Evolutionary conservation across 2,113 vertebrate genomes (phyloP), one percentile per base, ranked within the genome.

Genomic region (Limnothrissa miodon): DNA sequence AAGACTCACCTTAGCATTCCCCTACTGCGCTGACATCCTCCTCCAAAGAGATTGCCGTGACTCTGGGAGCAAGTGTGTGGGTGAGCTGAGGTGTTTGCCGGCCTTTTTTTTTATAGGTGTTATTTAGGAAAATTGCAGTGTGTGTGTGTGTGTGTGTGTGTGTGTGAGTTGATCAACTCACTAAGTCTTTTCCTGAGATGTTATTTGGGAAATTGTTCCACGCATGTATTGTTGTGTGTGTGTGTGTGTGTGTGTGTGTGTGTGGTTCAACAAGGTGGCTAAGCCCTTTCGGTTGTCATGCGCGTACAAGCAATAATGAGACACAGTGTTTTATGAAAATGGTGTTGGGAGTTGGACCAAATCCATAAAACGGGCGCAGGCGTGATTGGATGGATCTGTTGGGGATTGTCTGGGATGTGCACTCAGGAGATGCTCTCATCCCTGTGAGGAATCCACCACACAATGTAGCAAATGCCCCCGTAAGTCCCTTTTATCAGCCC

Each of bases 311-410:
- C 66, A 74, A 74, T 17, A 36, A 29, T 36, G 25, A 33, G 29
- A 74, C 33, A 39, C 29, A 15, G 25, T 66, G 59, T 66, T 66
- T 66, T 66, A 66, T 66, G 59, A 66, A 66, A 66, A 66, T 25
- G 29, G 59, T 10, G 59, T 13, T 5, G 11, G 59, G 25, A 66
- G 10, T 66, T 10, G 59, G 25, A 66, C 11, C 1, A 11, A 29
- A 33, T 33, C 29, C 59, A 66, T 66, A 66, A 66, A 66, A 66
- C 2, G n/a, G 59, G 59, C 25, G n/a, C 25, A 21, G 46, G 46
- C 51, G 19, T 66, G 59, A 66, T 66, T 66, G 59, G 59, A 66
- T 66, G 59, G 59, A 66, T 66, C n/a, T 66, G n/a, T 66, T 33
- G 13, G 59, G 59, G 59, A 66, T 66, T 66, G 59, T 66, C 59